phyloP scores from a whole-genome alignment of 2,113 vertebrate genomes.

The Plestiodon gilberti region DNA sequence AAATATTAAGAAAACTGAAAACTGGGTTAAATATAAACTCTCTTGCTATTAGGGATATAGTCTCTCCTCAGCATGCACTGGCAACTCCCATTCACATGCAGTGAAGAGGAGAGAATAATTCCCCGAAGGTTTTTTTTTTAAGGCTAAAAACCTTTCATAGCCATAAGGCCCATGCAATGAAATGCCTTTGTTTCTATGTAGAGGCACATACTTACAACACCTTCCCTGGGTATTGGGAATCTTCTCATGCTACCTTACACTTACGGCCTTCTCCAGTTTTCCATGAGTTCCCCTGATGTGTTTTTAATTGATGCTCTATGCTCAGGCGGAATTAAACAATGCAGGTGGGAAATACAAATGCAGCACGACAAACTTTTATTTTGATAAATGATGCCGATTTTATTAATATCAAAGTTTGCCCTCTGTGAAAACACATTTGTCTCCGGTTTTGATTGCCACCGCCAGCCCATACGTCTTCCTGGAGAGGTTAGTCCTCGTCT shows the following conservation, averaged over 20 bases:
- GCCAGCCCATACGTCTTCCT: slow-evolving; percentile 25
- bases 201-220: slow-evolving; percentile 42
- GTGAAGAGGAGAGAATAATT: slow-evolving; percentile 48
- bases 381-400: slow-evolving; percentile 20
- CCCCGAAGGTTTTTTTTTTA: slow-evolving; percentile 49
- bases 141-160: slow-evolving; percentile 62
- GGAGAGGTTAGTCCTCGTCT: background rate
- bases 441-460: slow-evolving; percentile 51
- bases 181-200: slow-evolving; percentile 40
- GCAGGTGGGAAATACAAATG: slow-evolving; percentile 17
- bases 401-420: slow-evolving; percentile 14
- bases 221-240: slow-evolving; percentile 41
- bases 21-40: slow-evolving; percentile 66
- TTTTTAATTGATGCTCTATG: slow-evolving; percentile 27
- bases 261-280: background rate
- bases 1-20: slow-evolving; percentile 74
- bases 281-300: background rate
- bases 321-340: slow-evolving; percentile 31
- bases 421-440: slow-evolving; percentile 7
- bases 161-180: slow-evolving; percentile 37
- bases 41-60: slow-evolving; percentile 55
- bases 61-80: slow-evolving; percentile 46
- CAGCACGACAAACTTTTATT: slow-evolving; percentile 30
- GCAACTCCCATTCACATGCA: slow-evolving; percentile 46
- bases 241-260: background rate